phyloP scores from a whole-genome alignment of 2,797 vertebrate species.

The Babyrousa celebensis region DNA sequence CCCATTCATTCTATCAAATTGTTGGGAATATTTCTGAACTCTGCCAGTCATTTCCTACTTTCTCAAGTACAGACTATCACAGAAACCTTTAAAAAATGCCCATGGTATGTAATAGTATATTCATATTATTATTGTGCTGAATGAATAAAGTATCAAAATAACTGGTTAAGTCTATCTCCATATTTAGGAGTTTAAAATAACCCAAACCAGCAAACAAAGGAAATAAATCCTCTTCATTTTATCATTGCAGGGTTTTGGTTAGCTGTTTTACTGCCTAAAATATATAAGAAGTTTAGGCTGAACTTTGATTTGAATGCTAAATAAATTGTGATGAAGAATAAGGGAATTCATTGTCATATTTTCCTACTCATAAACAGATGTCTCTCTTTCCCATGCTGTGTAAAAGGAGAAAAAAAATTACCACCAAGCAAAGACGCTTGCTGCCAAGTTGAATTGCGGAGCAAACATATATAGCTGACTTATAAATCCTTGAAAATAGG shows the following conservation, averaged over 20 bases:
- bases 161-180: not conserved
- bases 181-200: slow-evolving; percentile 39
- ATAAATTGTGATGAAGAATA: slow-evolving; percentile 63
- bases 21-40: not conserved
- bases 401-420: slow-evolving; percentile 67
- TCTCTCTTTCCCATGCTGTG: slow-evolving; percentile 38
- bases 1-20: not conserved
- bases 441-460: slow-evolving; percentile 70
- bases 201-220: slow-evolving; percentile 41
- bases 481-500: slow-evolving; percentile 82
- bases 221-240: slow-evolving; percentile 9
- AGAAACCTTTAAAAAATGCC: not conserved
- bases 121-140: not conserved
- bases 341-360: slow-evolving; percentile 29
- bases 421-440: slow-evolving; percentile 43
- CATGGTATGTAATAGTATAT: not conserved
- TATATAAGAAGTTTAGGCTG: not conserved
- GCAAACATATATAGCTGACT: slow-evolving; percentile 82
- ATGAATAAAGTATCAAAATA: not conserved
- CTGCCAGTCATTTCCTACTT: not conserved
- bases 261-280: not conserved
- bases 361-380: slow-evolving; percentile 59
- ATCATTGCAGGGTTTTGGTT: not conserved
- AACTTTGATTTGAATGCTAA: slow-evolving; percentile 70
- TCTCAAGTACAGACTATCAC: not conserved